Base-by-base conservation (phyloP, 1,140 invertebrate species). In the Nautilus pompilius region DNA sequence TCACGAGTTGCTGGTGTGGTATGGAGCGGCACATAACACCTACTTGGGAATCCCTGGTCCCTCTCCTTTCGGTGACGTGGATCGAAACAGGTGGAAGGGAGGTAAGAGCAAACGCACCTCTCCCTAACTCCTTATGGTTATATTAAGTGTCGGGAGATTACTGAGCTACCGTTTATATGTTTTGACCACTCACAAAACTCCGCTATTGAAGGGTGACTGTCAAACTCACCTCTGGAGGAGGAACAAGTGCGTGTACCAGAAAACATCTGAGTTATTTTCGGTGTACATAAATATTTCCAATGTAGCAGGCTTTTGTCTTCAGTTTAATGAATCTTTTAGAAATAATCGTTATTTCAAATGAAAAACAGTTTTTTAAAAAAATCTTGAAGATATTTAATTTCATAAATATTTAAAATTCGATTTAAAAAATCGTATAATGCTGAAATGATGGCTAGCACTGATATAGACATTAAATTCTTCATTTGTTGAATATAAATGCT, bases 1-100 rank as follows among this genome's bases (percentile, higher is more conserved):
- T 32, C 78, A 82, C 17, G 87, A 88, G 66, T 70, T 88, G 22
- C 71, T 87, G 54, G 86, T 87, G 5, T 88, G 85, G 80, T 88
- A 87, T 63, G 85, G 86, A 0, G 73, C 79, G 22, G 80, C 83
- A 24, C 85, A 82, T 58, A 82, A 78, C 0, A 67, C 79, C 26
- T 69, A 73, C 20, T 75, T 86, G n/a, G 79, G 80, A 10, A 49
- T 76, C 26, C 74, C 74, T 13, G 29, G 46, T 22, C 5, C 34
- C 2, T 20, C 46, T 15, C 17, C 59, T 17, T 32, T 13, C n/a
- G 48, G 26, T 20, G 28, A 32, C 22, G 4, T 5, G 5, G 5
- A 20, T 8, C 26, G 26, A 24, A 28, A 4, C 22, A 53, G 8
- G 17, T 53, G 49, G 49, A 53, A 20, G 15, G 5, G 24, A 53